Conservation (phyloP, 2,888 invertebrate genomes). For the Leucophora obtusa region DNA sequence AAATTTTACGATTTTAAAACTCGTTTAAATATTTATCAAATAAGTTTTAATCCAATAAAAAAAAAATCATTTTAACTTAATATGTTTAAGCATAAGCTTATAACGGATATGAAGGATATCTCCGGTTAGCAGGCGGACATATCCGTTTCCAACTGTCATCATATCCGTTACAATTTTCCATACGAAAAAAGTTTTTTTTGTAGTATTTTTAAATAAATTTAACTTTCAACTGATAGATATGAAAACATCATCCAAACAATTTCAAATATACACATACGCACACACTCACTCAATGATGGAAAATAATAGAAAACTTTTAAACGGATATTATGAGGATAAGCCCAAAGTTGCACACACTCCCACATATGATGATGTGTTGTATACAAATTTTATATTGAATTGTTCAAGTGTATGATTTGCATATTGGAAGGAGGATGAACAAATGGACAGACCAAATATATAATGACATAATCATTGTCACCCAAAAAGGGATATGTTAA, state of each 20-base stretch:
- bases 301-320: constrained; percentile 52
- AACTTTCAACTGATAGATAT: constrained; percentile 63
- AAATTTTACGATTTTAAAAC: not conserved
- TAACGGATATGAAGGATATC: constrained; percentile 77
- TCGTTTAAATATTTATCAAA: not conserved
- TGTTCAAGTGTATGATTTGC: constrained; percentile 49
- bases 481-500: constrained; percentile 34
- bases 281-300: constrained; percentile 10
- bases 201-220: not conserved
- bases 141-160: constrained; percentile 70
- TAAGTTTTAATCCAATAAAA: no score
- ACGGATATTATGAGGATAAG: constrained; percentile 69
- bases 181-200: constrained; percentile 35
- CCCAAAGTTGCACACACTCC: constrained; percentile 24
- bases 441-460: constrained; percentile 33
- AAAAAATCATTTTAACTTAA: not conserved
- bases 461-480: constrained; percentile 45
- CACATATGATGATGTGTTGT: constrained; percentile 25
- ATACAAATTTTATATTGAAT: constrained; percentile 29
- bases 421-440: constrained; percentile 24
- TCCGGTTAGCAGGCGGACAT: constrained; percentile 78
- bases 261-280: not conserved
- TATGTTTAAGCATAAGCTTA: constrained; percentile 46
- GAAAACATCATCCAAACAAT: constrained; percentile 60
- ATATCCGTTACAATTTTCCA: constrained; percentile 66